Evolutionary conservation across 1,140 invertebrate genomes (phyloP), one percentile per base, ranked within the genome.

Genomic region (Scaptomyza graminum): DNA sequence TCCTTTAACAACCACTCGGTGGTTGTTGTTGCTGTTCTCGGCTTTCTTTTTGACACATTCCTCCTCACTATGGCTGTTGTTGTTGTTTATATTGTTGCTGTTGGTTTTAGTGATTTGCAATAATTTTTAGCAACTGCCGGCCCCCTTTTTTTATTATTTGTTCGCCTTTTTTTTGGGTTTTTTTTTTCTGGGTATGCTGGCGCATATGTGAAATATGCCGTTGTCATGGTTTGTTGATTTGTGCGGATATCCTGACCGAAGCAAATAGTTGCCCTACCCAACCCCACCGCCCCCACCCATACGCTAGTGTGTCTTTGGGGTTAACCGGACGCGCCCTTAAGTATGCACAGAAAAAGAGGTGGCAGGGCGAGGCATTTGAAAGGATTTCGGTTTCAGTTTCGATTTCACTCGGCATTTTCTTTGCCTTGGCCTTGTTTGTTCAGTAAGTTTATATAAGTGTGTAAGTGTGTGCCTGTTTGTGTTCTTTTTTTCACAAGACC

Each of bases 51-150:
- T 59, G 25, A 8, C 49, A n/a, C 49, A 25, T 50, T 16, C 11
- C 47, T 5, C 50, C 34, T 41, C 61, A 11, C n/a, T 68, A 16
- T 37, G 43, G 13, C 18, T 22, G 18, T 22, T 22, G 18, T 22
- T 18, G 18, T 18, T 22, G 18, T 2, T 22, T n/a, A n/a, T n/a
- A 1, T 22, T 22, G 18, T 74, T 70, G 31, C 39, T 90, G 79
- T 90, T 78, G 88, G 82, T 76, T 84, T 90, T 81, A 84, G 88
- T 90, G 88, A 90, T 90, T 90, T 90, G 88, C 88, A 90, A 90
- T 90, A 88, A 88, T 79, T 88, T 61, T 60, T 25, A 56, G 28
- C 13, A 3, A 22, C 34, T 12, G 43, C n/a, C 31, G n/a, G 25
- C 50, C 13, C 49, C 47, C 5, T 31, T 31, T 31, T 31, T 34